Conservation (phyloP, 2,888 invertebrate species). For the Andrena flavipes region DNA sequence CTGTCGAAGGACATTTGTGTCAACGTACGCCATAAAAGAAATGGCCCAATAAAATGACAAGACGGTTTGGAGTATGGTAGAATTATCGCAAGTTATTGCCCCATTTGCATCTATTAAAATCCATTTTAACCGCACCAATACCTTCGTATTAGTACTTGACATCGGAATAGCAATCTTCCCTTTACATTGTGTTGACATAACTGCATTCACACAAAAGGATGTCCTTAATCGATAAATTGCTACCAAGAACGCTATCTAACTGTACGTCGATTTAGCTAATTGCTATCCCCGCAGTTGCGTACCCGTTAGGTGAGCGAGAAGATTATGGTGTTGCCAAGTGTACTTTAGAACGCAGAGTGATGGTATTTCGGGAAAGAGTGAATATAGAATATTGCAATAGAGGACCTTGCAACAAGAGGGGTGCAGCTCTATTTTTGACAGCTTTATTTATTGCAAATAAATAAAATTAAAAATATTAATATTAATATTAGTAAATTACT, state of each 20-base stretch:
- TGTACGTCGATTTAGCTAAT: conserved; percentile 45
- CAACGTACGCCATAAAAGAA: not conserved
- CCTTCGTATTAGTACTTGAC: not conserved
- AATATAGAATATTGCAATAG: too few species aligned
- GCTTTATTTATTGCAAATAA: too few species aligned
- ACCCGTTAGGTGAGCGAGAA: conserved; percentile 16
- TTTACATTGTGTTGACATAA: conserved; percentile 14
- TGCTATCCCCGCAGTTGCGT: conserved; percentile 18
- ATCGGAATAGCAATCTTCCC: not conserved
- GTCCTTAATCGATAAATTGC: conserved; percentile 51
- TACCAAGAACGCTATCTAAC: conserved; percentile 35
- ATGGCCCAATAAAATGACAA: too few species aligned
- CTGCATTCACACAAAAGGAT: conserved; percentile 34
- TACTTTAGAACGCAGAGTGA: not conserved
- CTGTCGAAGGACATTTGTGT: conserved; percentile 59
- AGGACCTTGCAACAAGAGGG: too few species aligned
- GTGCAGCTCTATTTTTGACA: too few species aligned
- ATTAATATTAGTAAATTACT: too few species aligned
- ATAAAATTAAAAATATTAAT: too few species aligned
- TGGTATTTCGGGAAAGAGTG: too few species aligned
- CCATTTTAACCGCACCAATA: not conserved
- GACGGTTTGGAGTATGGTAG: too few species aligned
- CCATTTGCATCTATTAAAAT: not conserved
- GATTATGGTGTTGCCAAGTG: not conserved
- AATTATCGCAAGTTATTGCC: not conserved